Percentiles rank a stretch among this genome's conserved stretches.
These are phyloP conservation scores for Syngnathus acus DNA, from an alignment of 2,797 vertebrate genomes.

Conservation along the genomic window DNA sequence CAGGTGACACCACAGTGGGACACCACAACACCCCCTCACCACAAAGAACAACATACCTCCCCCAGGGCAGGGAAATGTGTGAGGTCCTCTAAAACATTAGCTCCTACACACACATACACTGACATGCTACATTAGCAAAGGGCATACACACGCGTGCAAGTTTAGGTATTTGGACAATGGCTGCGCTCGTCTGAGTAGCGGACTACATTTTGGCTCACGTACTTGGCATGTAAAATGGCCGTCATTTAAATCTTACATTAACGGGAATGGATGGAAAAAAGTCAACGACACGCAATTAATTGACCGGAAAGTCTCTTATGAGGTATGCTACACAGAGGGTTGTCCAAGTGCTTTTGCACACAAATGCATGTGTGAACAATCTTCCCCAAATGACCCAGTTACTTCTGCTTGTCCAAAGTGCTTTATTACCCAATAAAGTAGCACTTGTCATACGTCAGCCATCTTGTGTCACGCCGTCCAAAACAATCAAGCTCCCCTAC, in stretches of 20 bases:
- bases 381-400: neutral
- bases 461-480: conserved; percentile 10
- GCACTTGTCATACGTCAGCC: neutral
- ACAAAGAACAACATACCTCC: conserved; percentile 1
- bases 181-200: neutral
- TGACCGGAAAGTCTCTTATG: too few relatives aligned
- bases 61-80: conserved; percentile 18
- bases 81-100: conserved; percentile 19
- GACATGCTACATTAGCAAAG: neutral
- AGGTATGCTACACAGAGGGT: neutral
- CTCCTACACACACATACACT: conserved; percentile 6
- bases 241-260: neutral
- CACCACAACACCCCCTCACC: conserved; percentile 27
- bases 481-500: conserved; percentile 11
- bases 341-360: neutral
- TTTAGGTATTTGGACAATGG: neutral
- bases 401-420: neutral
- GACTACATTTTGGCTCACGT: neutral
- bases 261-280: neutral
- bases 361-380: neutral
- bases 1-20: conserved; percentile 77
- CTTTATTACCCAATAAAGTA: neutral
- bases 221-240: neutral
- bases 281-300: neutral
- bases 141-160: neutral